A percentile compares a stretch with the other conserved stretches of the same genome.
Evolutionary conservation across 2,113 vertebrate species (phyloP).

Genomic region (Vulpes vulpes): DNA sequence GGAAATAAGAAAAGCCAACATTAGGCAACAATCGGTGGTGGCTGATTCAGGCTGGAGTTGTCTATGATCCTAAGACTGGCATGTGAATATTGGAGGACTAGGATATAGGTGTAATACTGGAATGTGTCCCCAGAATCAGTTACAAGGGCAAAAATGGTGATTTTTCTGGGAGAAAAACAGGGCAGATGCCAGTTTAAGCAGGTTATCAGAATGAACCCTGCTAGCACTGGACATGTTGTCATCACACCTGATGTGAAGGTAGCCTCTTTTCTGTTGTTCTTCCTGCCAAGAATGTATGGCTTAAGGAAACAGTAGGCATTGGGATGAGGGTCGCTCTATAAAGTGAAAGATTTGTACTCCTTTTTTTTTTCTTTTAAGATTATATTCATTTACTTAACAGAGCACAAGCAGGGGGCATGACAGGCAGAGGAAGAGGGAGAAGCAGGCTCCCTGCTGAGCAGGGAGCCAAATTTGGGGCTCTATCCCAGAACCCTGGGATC

Average conservation of each 20-base stretch:
- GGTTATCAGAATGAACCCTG: not conserved
- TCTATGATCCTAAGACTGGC: not conserved
- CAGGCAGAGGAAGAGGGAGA: no score
- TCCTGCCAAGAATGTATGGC: not conserved
- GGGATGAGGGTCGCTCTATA: not conserved
- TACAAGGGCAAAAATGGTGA: not conserved
- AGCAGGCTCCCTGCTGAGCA: no score
- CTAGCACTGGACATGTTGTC: rapidly evolving
- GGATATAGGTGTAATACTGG: not conserved
- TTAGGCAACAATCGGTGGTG: not conserved
- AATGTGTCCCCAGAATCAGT: not conserved
- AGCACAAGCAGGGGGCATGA: no score
- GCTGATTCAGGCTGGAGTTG: not conserved
- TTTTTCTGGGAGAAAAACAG: not conserved
- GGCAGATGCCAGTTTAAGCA: not conserved
- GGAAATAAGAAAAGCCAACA: not conserved
- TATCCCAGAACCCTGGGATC: no score
- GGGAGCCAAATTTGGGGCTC: no score
- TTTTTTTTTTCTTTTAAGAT: no score
- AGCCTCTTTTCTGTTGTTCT: not conserved
- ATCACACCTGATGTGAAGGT: not conserved
- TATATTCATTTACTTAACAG: no score
- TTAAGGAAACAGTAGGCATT: not conserved
- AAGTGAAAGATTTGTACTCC: not conserved
- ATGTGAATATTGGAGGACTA: not conserved